phyloP scores from a whole-genome alignment of 2,888 invertebrate species.

The Drosophila atroscutellata region DNA sequence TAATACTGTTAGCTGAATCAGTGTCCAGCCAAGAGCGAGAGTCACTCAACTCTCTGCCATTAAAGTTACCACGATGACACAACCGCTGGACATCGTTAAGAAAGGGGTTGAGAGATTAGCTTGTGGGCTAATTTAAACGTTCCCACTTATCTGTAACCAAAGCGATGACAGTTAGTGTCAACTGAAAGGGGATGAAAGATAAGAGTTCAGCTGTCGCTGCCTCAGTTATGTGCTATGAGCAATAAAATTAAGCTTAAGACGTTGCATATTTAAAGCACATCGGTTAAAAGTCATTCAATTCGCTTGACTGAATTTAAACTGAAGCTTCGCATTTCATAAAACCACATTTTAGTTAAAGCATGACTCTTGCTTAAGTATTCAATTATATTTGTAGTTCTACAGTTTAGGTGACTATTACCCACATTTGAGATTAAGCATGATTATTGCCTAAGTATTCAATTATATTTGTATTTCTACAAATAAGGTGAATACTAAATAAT shows the following conservation, averaged over 20 bases:
- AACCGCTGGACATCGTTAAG: conserved; percentile 15
- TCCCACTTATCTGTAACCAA: conserved; percentile 39
- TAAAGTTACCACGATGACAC: conserved; percentile 59
- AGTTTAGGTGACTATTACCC: not conserved
- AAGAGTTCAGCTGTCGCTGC: not conserved
- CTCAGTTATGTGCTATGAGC: not conserved
- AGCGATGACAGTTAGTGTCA: conserved; percentile 21
- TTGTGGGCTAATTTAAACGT: conserved; percentile 19
- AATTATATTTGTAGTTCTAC: not conserved
- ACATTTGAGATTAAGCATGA: not conserved
- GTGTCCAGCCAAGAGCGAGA: conserved; percentile 28
- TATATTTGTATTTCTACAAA: not conserved
- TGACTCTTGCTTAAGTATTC: not conserved
- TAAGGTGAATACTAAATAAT: not conserved
- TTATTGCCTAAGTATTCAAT: not conserved
- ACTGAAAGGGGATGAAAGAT: not conserved
- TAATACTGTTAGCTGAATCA: conserved; percentile 27
- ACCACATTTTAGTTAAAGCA: not conserved
- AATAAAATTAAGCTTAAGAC: not conserved
- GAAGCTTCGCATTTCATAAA: not conserved
- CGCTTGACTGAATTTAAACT: not conserved
- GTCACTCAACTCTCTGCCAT: conserved; percentile 29
- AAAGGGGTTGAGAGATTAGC: conserved; percentile 44
- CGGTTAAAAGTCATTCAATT: not conserved
- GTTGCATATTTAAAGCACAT: conserved; percentile 1